Conservation (phyloP, 2,888 invertebrate species). For the Willowsia nigromaculata region DNA sequence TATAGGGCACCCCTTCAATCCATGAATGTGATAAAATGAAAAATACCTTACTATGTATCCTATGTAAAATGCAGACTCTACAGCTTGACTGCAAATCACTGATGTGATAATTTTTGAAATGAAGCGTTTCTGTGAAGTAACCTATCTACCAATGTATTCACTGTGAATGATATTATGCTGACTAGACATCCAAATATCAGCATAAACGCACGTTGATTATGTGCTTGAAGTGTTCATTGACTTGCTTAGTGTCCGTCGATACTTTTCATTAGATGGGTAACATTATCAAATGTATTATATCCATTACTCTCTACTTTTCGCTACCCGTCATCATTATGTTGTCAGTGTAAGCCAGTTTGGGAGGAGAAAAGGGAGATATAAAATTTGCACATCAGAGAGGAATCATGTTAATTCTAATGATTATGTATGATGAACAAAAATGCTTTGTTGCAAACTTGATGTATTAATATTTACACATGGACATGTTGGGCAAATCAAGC, state of each 20-base stretch:
- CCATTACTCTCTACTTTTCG: background rate
- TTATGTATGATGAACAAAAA: constrained; percentile 11
- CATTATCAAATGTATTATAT: constrained; percentile 24
- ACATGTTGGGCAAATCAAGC: background rate
- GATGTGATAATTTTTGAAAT: no score
- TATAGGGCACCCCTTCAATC: background rate
- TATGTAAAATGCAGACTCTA: no score
- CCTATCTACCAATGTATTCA: no score
- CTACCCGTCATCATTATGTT: constrained; percentile 1
- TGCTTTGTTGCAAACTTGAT: background rate
- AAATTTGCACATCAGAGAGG: constrained; percentile 9
- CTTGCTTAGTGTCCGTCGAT: background rate
- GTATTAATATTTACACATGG: background rate
- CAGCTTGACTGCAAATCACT: no score
- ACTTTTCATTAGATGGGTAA: constrained; percentile 41
- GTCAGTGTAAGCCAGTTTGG: background rate
- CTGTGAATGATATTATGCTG: no score
- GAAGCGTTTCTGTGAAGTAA: no score
- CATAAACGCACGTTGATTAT: no score
- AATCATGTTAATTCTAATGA: background rate
- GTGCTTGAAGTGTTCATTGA: constrained; percentile 8
- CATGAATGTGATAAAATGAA: background rate
- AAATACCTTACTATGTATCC: no score
- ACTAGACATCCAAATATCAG: no score
- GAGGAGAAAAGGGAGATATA: background rate